A percentile compares a stretch with the other conserved stretches of the same genome.
Conservation (phyloP, 2,888 invertebrate genomes). For the Scaptomyza tumidula region DNA sequence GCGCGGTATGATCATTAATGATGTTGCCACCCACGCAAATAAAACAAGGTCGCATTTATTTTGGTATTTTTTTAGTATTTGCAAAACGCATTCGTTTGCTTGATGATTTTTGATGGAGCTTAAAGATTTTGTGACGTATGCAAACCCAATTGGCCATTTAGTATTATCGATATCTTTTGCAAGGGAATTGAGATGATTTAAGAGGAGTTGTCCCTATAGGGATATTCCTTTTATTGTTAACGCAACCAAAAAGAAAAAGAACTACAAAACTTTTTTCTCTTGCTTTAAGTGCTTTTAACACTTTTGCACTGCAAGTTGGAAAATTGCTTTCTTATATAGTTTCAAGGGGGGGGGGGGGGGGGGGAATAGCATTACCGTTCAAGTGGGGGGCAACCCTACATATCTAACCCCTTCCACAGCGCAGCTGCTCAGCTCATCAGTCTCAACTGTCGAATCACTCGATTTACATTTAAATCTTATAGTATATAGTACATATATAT, state of each 20-base stretch:
- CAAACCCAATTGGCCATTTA: too few relatives aligned
- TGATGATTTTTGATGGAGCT: not conserved
- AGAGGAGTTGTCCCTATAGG: too few relatives aligned
- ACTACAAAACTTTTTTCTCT: not conserved
- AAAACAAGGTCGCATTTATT: not conserved
- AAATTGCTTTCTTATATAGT: conserved; percentile 80
- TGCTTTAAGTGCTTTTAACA: conserved; percentile 24
- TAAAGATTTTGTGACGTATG: not conserved
- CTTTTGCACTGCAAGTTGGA: conserved; percentile 76
- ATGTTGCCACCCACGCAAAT: not conserved
- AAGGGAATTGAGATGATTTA: too few relatives aligned
- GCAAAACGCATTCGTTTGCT: not conserved
- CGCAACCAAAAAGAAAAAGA: not conserved
- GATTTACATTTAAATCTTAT: conserved; percentile 51
- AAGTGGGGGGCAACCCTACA: not conserved
- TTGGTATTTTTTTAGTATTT: not conserved
- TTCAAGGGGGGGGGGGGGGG: conserved; percentile 9
- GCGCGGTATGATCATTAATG: not conserved
- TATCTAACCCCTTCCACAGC: not conserved
- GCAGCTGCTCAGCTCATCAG: conserved; percentile 43
- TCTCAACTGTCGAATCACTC: conserved; percentile 62
- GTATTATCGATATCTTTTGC: too few relatives aligned
- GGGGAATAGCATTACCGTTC: not conserved
- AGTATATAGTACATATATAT: conserved; percentile 11
- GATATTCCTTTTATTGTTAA: not conserved